A percentile compares a stretch with the other conserved stretches of the same genome.
Conservation (phyloP, 2,888 invertebrate species). For the Diabrotica balteata region DNA sequence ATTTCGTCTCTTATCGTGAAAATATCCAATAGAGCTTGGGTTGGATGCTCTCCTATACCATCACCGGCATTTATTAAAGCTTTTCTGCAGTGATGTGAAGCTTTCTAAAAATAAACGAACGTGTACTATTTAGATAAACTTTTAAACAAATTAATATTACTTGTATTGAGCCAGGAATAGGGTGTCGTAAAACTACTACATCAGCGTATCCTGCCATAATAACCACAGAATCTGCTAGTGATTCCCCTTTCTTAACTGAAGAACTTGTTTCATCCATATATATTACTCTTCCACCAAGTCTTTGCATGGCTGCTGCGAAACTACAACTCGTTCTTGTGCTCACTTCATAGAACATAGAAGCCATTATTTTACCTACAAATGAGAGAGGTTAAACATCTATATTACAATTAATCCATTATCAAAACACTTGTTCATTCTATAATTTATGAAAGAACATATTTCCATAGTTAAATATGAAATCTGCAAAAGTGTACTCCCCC, state of each 20-base stretch:
- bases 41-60: conserved; percentile 96
- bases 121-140: too few species aligned
- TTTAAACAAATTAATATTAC: conserved; percentile 59
- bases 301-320: conserved; percentile 95
- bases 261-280: conserved; percentile 89
- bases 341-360: conserved; percentile 96
- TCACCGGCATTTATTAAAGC: conserved; percentile 99
- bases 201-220: conserved; percentile 94
- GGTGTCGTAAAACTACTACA: conserved; percentile 93
- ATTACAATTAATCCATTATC: not conserved
- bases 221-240: conserved; percentile 85
- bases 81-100: conserved; percentile 82
- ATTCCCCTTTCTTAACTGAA: conserved; percentile 96
- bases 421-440: too few species aligned
- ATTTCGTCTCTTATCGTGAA: conserved; percentile 99
- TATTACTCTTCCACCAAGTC: conserved; percentile 92
- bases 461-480: too few species aligned
- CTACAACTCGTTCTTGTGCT: conserved; percentile 97
- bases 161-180: conserved; percentile 87
- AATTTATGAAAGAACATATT: too few species aligned
- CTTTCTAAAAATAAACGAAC: conserved; percentile 66
- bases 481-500: too few species aligned
- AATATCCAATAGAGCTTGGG: conserved; percentile 95
- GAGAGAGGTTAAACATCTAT: not conserved
- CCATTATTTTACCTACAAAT: conserved; percentile 84